Percentiles rank a stretch among this genome's conserved stretches.
These are phyloP conservation scores for Teleopsis dalmanni DNA, from an alignment of 1,140 invertebrate species.

Conservation along the genomic window DNA sequence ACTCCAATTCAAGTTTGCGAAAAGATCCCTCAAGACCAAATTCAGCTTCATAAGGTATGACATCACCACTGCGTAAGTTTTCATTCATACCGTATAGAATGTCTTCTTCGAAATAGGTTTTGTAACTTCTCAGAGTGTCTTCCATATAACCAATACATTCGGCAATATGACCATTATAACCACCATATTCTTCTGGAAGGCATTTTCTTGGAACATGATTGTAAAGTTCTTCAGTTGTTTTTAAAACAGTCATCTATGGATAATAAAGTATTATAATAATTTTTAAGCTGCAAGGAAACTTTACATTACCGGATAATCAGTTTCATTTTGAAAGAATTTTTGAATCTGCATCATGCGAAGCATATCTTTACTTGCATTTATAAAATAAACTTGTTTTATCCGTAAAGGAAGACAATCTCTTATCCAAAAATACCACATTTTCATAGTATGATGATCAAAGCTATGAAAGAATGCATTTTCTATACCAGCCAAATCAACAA, in stretches of 20 bases:
- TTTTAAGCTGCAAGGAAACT: no score
- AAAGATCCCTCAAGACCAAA: slow-evolving; percentile 58
- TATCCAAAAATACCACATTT: slow-evolving; percentile 44
- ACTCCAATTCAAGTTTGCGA: no score
- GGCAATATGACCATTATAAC: slow-evolving; percentile 45
- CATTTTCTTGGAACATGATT: slow-evolving; percentile 47
- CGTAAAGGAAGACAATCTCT: slow-evolving; percentile 49
- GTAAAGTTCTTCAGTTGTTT: slow-evolving; percentile 44
- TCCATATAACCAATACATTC: slow-evolving; percentile 51
- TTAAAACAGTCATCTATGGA: slow-evolving; percentile 33
- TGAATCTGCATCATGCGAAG: no score
- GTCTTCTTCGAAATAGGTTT: slow-evolving; percentile 50
- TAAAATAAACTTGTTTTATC: slow-evolving; percentile 48
- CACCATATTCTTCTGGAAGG: slow-evolving; percentile 53
- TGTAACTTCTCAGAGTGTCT: slow-evolving; percentile 47
- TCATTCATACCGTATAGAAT: slow-evolving; percentile 50
- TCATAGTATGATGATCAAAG: slow-evolving; percentile 44
- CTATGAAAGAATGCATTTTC: slow-evolving; percentile 45
- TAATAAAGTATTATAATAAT: no score
- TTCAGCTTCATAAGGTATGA: slow-evolving; percentile 51
- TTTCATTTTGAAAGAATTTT: no score
- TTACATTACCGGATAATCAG: no score
- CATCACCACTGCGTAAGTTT: slow-evolving; percentile 50
- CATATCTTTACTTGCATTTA: no score
- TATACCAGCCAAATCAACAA: slow-evolving; percentile 46